These are phyloP conservation scores for Xenopus tropicalis DNA, from an alignment of 2,113 vertebrate species.

Conservation along the genomic window DNA sequence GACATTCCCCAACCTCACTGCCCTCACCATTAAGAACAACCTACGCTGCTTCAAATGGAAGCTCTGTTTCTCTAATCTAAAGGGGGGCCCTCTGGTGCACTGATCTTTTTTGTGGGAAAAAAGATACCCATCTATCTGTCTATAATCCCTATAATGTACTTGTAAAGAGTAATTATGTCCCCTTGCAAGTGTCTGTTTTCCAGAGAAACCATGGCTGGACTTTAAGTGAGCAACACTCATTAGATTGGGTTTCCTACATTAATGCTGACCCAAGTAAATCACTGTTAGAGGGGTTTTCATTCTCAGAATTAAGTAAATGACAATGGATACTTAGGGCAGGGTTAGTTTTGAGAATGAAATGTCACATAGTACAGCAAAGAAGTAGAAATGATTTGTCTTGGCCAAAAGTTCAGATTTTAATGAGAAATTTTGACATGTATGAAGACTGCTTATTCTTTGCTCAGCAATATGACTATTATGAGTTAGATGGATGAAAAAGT, in stretches of 20 bases:
- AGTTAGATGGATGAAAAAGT: slow-evolving; percentile 7
- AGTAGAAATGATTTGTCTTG: slow-evolving; percentile 45
- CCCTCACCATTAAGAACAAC: too few relatives aligned
- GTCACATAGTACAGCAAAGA: slow-evolving; percentile 32
- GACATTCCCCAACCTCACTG: too few relatives aligned
- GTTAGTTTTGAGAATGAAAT: slow-evolving; percentile 48
- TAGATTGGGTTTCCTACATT: slow-evolving; percentile 2
- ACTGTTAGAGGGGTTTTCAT: slow-evolving; percentile 45
- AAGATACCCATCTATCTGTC: too few relatives aligned
- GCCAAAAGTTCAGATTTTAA: slow-evolving; percentile 50
- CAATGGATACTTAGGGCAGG: slow-evolving; percentile 49
- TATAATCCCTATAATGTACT: too few relatives aligned
- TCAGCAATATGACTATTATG: slow-evolving; percentile 25
- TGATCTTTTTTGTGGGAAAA: too few relatives aligned
- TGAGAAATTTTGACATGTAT: slow-evolving; percentile 48
- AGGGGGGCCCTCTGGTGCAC: too few relatives aligned
- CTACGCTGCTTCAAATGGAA: too few relatives aligned
- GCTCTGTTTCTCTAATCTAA: too few relatives aligned
- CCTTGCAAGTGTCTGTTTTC: too few relatives aligned
- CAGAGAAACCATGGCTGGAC: too few relatives aligned
- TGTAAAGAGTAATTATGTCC: too few relatives aligned
- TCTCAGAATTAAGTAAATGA: slow-evolving; percentile 43
- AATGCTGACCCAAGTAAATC: slow-evolving; percentile 43
- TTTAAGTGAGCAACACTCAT: too few relatives aligned
- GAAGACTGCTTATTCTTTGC: slow-evolving; percentile 26